Percentiles rank a stretch among this genome's conserved stretches.
phyloP scores from a whole-genome alignment of 2,888 invertebrate species.

The Xylota sylvarum region DNA sequence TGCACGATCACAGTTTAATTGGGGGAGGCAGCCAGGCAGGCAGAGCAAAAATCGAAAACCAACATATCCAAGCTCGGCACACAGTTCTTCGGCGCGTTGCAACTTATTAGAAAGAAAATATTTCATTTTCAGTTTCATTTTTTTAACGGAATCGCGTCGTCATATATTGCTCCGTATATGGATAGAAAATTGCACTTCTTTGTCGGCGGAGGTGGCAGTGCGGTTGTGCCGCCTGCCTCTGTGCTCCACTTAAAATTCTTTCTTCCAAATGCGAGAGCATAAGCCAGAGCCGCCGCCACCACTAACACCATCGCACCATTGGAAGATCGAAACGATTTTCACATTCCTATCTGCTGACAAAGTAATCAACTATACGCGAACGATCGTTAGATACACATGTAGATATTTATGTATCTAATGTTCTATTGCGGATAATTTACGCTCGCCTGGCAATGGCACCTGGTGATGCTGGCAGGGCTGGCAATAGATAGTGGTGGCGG shows the following conservation, averaged over 20 bases:
- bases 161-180: slow-evolving; percentile 48
- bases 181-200: slow-evolving; percentile 73
- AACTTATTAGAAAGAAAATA: slow-evolving; percentile 57
- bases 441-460: slow-evolving; percentile 66
- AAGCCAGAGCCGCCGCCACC: slow-evolving; percentile 34
- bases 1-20: slow-evolving; percentile 69
- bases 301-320: slow-evolving; percentile 9
- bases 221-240: slow-evolving; percentile 53
- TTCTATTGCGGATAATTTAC: slow-evolving; percentile 70
- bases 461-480: slow-evolving; percentile 62
- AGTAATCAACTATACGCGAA: slow-evolving; percentile 59
- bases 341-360: slow-evolving; percentile 73
- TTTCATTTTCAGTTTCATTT: slow-evolving; percentile 67
- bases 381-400: slow-evolving; percentile 60
- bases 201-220: slow-evolving; percentile 74
- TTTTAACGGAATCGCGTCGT: slow-evolving; percentile 42
- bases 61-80: slow-evolving; percentile 15
- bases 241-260: slow-evolving; percentile 71
- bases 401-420: slow-evolving; percentile 46
- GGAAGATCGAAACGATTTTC: slow-evolving; percentile 70
- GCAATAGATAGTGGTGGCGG: slow-evolving; percentile 28
- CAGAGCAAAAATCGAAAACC: slow-evolving; percentile 8
- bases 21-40: slow-evolving; percentile 25
- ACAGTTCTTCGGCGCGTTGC: neutral
- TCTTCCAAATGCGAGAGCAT: slow-evolving; percentile 56